Evolutionary conservation across 2,888 invertebrate species (phyloP).

Genomic region (Volucella inanis): DNA sequence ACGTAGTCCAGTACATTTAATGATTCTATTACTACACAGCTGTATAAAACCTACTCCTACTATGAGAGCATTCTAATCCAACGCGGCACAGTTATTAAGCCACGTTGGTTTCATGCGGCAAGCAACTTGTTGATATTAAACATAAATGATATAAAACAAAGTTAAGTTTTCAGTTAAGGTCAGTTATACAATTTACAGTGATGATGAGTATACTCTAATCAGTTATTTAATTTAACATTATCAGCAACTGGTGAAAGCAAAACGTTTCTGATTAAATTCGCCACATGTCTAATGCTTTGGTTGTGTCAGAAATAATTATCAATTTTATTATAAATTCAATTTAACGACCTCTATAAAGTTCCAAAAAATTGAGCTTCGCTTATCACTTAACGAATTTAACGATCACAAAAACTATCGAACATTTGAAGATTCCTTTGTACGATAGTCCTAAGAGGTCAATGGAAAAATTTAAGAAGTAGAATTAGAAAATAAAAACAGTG

Average conservation of each 20-base stretch:
- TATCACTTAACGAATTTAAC: conserved; percentile 7
- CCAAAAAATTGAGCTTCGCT: not conserved
- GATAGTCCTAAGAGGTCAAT: not conserved
- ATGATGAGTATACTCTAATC: not conserved
- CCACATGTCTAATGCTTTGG: not conserved
- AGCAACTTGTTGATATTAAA: too few relatives aligned
- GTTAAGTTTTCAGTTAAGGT: not conserved
- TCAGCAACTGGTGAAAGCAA: conserved; percentile 3
- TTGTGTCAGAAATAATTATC: conserved; percentile 10
- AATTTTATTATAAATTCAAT: not conserved
- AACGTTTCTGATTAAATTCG: not conserved
- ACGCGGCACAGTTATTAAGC: too few relatives aligned
- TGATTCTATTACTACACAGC: too few relatives aligned
- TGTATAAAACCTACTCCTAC: too few relatives aligned
- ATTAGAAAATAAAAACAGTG: not conserved
- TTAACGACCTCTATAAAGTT: conserved; percentile 12
- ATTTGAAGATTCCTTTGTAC: conserved; percentile 1
- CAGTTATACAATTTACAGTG: not conserved
- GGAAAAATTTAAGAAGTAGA: conserved; percentile 4
- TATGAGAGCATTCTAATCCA: too few relatives aligned
- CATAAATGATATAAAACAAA: not conserved
- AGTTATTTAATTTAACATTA: not conserved
- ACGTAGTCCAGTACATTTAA: too few relatives aligned
- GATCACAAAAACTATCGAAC: conserved; percentile 2
- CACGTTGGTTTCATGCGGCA: too few relatives aligned